Evolutionary conservation across 2,797 vertebrate genomes (phyloP).

Genomic region (Staurois parvus): DNA sequence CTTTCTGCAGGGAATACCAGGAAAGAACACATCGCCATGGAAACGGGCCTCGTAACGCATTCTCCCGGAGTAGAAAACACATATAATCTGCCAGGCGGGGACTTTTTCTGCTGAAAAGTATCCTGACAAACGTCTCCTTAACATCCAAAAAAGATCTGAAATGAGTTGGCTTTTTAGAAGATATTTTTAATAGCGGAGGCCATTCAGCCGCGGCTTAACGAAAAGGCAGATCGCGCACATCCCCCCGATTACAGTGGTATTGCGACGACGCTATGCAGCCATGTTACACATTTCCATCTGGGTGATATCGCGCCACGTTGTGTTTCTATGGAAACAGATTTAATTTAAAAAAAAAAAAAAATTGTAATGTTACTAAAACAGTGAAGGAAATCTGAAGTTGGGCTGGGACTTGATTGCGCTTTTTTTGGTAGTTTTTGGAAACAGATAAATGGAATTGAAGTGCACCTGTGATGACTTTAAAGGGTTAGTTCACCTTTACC

Average conservation of each 20-base stretch:
- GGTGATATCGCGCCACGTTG: constrained; percentile 60
- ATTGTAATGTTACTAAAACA: constrained; percentile 67
- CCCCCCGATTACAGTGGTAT: constrained; percentile 58
- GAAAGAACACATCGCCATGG: constrained; percentile 86
- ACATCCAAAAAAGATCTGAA: constrained; percentile 59
- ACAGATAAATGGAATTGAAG: not conserved
- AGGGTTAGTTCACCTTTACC: too few species aligned
- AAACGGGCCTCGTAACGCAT: constrained; percentile 83
- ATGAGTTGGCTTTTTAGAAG: constrained; percentile 58
- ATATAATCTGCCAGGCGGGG: constrained; percentile 79
- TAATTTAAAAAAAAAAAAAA: constrained; percentile 65
- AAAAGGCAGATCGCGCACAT: constrained; percentile 8
- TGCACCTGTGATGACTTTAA: too few species aligned
- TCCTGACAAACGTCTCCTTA: constrained; percentile 61
- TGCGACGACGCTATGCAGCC: constrained; percentile 49
- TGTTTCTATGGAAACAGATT: constrained; percentile 73
- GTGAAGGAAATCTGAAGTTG: constrained; percentile 46
- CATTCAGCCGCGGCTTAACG: constrained; percentile 24
- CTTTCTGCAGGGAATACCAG: constrained; percentile 86
- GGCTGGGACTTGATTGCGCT: not conserved
- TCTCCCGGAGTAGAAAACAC: constrained; percentile 75
- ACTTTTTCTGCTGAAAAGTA: constrained; percentile 63
- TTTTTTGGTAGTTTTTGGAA: not conserved
- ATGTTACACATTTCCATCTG: constrained; percentile 49
- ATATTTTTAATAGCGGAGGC: constrained; percentile 17